A percentile compares a stretch with the other conserved stretches of the same genome.
Evolutionary conservation across 2,888 invertebrate genomes (phyloP).

Genomic region (Pycnomerus fuliginosus): DNA sequence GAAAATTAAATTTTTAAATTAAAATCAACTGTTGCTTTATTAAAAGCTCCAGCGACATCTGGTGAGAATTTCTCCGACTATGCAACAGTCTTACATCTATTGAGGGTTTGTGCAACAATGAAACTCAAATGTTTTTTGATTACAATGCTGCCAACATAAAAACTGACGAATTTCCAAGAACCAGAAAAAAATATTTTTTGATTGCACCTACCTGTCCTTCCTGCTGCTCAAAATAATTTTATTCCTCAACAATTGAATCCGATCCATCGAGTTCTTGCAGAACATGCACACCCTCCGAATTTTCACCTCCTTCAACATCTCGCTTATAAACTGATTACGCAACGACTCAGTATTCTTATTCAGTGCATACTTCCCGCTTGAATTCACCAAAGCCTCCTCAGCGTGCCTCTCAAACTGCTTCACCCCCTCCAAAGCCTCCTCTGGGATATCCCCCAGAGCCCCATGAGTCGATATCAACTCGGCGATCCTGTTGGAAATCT

Average conservation of each 20-base stretch:
- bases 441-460: conserved; percentile 38
- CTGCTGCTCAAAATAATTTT: conserved; percentile 58
- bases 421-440: conserved; percentile 29
- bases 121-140: too few species aligned
- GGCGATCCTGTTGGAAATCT: conserved; percentile 50
- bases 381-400: conserved; percentile 27
- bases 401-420: conserved; percentile 42
- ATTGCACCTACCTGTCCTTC: conserved; percentile 33
- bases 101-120: too few species aligned
- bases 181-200: too few species aligned
- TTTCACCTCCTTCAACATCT: conserved; percentile 44
- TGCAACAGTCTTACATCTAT: too few species aligned
- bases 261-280: conserved; percentile 57
- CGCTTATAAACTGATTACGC: conserved; percentile 37
- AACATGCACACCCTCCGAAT: conserved; percentile 56
- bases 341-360: conserved; percentile 45
- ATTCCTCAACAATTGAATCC: conserved; percentile 61
- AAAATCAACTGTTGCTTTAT: too few species aligned
- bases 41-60: too few species aligned
- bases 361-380: conserved; percentile 24
- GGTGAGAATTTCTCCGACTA: too few species aligned
- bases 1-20: too few species aligned
- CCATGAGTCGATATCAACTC: conserved; percentile 35
- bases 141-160: too few species aligned
- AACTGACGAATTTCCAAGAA: too few species aligned